Conservation (phyloP, 2,888 invertebrate genomes). For the Drosophila paramelanica region DNA sequence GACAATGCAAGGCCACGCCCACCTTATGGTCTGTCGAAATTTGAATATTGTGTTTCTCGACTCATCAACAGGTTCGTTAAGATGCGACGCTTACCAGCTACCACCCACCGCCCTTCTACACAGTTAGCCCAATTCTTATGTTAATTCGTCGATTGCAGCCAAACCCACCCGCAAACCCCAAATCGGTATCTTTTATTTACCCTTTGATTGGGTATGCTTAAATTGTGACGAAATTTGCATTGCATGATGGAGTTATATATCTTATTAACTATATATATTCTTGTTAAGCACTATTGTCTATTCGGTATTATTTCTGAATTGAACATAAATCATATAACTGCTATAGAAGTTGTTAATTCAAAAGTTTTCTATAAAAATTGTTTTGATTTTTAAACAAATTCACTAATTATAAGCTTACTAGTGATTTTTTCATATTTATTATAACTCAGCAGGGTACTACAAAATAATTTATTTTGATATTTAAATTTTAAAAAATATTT, state of each 20-base stretch:
- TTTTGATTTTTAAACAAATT: too few relatives aligned
- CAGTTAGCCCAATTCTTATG: constrained; percentile 57
- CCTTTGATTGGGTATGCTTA: background rate
- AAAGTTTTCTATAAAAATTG: too few relatives aligned
- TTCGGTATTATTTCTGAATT: too few relatives aligned
- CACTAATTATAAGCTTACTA: too few relatives aligned
- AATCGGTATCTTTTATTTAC: background rate
- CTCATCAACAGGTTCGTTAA: constrained; percentile 79
- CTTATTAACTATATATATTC: background rate
- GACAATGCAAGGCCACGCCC: constrained; percentile 62
- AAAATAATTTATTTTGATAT: too few relatives aligned
- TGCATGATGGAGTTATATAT: background rate
- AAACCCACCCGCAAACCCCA: background rate
- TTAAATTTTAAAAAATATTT: too few relatives aligned
- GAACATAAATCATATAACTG: too few relatives aligned
- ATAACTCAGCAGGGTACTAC: too few relatives aligned
- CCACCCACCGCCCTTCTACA: constrained; percentile 18
- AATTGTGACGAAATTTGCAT: background rate
- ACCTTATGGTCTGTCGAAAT: constrained; percentile 43
- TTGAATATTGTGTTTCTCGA: constrained; percentile 65
- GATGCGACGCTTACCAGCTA: constrained; percentile 31
- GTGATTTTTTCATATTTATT: too few relatives aligned
- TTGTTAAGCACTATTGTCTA: background rate
- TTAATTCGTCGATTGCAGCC: constrained; percentile 73
- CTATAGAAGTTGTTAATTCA: too few relatives aligned